Conservation (phyloP, 2,797 vertebrate species). For the Varecia variegata region DNA sequence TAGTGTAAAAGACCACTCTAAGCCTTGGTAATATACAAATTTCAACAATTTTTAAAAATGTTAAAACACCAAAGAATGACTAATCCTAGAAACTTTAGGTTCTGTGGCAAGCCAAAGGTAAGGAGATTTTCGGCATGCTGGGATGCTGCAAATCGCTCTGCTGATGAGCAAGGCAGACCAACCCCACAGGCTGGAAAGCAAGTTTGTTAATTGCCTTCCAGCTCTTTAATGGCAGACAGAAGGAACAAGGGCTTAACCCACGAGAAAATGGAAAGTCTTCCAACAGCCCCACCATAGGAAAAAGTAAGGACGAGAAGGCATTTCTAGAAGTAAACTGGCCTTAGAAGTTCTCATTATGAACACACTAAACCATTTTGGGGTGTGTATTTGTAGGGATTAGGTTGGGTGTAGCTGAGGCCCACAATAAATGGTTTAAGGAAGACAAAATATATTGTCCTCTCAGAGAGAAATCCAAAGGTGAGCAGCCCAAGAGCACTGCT, state of each 20-base stretch:
- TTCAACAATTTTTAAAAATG: neutral
- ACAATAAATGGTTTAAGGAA: too few relatives aligned
- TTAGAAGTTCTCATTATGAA: neutral
- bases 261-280: neutral
- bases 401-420: neutral
- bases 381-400: neutral
- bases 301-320: neutral
- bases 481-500: neutral
- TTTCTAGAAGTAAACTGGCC: neutral
- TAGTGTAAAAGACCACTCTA: neutral
- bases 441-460: neutral
- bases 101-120: neutral
- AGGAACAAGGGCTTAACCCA: neutral
- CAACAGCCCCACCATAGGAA: neutral
- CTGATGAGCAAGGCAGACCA: neutral
- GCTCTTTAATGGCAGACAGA: neutral
- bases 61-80: neutral
- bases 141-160: neutral
- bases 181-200: too few relatives aligned
- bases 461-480: neutral
- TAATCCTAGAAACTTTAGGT: neutral
- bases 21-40: neutral
- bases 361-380: neutral
- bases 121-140: neutral
- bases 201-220: neutral